Evolutionary conservation across 1,140 invertebrate genomes (phyloP), one percentile per base, ranked within the genome.

Genomic region (Drosophila sproati): DNA sequence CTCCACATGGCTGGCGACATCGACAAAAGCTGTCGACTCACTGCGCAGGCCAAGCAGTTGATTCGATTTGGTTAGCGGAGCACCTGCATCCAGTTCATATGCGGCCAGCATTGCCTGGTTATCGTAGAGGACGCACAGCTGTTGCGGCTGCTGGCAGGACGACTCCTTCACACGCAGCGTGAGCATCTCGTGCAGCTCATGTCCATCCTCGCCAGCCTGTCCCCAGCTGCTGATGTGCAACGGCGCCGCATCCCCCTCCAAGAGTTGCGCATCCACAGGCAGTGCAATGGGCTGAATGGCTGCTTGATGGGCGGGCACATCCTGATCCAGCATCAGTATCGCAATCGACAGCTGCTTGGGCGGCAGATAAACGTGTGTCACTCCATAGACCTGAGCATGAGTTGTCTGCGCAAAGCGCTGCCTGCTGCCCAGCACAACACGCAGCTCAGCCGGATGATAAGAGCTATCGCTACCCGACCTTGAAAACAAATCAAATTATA

Each of bases 361-460:
- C 5, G 82, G 75, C 50, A 66, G 52, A 20, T 88, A 73, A 4
- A 87, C 64, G 29, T 92, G 91, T 2, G 91, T 92, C 0, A 92
- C 78, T 0, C 91, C 85, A 2, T 60, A 74, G 12, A 78, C 48
- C 3, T 83, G 32, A 0, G 73, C 87, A 20, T 77, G 50, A 0
- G 67, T 64, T 2, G 51, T 70, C 1, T 76, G 91, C 8, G 82
- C 79, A 56, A 92, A 92, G 6, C 91, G 78, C 48, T 83, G 71
- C 2, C 57, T 55, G 8, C 74, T 83, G 31, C 88, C 91, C 62
- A 92, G 34, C 37, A 91, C 60, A 0, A 92, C 82, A 5, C 78
- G 78, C n/a, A 92, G 55, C 57, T 92, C 82, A 5, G 91, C 77
- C 1, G 91, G 91, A 87, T 92, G 91, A 63, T 85, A 89, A 59